phyloP scores from a whole-genome alignment of 2,888 invertebrate genomes.

The Cantharis rufa region DNA sequence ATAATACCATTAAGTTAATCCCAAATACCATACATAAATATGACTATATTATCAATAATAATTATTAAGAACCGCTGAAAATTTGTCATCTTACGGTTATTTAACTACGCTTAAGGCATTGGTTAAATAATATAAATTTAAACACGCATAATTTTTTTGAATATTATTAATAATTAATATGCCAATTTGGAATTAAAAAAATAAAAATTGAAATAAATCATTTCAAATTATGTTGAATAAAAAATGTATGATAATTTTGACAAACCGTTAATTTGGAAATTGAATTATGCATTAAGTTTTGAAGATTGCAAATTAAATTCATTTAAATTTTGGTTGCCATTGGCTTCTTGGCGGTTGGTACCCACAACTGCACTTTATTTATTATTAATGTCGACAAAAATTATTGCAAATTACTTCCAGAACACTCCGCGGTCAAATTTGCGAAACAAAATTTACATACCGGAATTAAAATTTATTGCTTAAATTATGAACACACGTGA shows the following conservation, averaged over 20 bases:
- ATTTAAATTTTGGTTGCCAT: neutral
- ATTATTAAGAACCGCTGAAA: neutral
- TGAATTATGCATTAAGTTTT: neutral
- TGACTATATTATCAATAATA: too few species aligned
- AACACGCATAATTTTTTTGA: neutral
- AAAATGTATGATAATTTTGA: neutral
- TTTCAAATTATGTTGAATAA: neutral
- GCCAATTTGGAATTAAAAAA: neutral
- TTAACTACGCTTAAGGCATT: neutral
- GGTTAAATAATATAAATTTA: neutral
- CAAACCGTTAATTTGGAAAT: neutral
- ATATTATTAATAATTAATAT: neutral
- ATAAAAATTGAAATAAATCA: neutral
- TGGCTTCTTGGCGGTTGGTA: neutral
- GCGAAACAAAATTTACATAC: neutral
- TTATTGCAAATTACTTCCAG: neutral
- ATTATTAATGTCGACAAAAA: neutral
- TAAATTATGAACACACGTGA: neutral
- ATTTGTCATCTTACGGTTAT: neutral
- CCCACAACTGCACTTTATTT: neutral
- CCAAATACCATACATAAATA: neutral
- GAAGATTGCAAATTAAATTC: neutral
- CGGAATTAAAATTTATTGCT: neutral
- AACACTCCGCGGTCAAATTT: neutral
- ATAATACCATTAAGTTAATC: neutral